phyloP scores from a whole-genome alignment of 2,888 invertebrate genomes.

The Dichetophora obliterata region DNA sequence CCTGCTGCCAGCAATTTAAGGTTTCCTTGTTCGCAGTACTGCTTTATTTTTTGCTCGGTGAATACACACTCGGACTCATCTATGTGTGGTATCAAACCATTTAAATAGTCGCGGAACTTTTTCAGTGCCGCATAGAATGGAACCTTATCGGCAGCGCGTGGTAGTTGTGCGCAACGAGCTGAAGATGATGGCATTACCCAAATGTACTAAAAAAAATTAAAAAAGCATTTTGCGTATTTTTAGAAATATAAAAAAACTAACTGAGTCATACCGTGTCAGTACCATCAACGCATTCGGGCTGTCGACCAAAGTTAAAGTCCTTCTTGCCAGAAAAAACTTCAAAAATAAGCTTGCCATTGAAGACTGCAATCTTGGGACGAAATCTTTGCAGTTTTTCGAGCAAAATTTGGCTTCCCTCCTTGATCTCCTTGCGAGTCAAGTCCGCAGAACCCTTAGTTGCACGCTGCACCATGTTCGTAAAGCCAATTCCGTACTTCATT shows the following conservation, averaged over 20 bases:
- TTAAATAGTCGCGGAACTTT: slow-evolving; percentile 94
- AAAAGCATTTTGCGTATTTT: slow-evolving; percentile 10
- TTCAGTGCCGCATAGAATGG: slow-evolving; percentile 97
- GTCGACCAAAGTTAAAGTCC: slow-evolving; percentile 96
- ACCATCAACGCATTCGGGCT: slow-evolving; percentile 92
- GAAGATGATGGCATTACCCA: slow-evolving; percentile 99
- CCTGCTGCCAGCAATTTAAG: slow-evolving; percentile 23
- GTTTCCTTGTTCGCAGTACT: slow-evolving; percentile 73
- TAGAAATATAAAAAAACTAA: slow-evolving; percentile 20
- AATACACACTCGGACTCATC: slow-evolving; percentile 92
- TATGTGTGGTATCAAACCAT: slow-evolving; percentile 85
- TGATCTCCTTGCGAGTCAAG: slow-evolving; percentile 92
- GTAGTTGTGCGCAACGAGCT: slow-evolving; percentile 95
- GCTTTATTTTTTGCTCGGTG: slow-evolving; percentile 78
- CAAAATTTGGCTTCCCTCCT: slow-evolving; percentile 90
- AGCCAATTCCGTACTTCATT: slow-evolving; percentile 94
- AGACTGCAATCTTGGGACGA: slow-evolving; percentile 96
- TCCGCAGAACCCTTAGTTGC: slow-evolving; percentile 97
- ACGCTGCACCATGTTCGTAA: slow-evolving; percentile 97
- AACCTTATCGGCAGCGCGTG: slow-evolving; percentile 97
- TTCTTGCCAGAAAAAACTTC: slow-evolving; percentile 98
- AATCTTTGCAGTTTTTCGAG: slow-evolving; percentile 91
- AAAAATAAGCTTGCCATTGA: slow-evolving; percentile 98
- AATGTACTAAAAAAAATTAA: slow-evolving; percentile 80
- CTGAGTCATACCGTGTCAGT: slow-evolving; percentile 88